A percentile compares a stretch with the other conserved stretches of the same genome.
These are phyloP conservation scores for Hylyphantes graminicola DNA, from an alignment of 1,140 invertebrate species.

Conservation along the genomic window DNA sequence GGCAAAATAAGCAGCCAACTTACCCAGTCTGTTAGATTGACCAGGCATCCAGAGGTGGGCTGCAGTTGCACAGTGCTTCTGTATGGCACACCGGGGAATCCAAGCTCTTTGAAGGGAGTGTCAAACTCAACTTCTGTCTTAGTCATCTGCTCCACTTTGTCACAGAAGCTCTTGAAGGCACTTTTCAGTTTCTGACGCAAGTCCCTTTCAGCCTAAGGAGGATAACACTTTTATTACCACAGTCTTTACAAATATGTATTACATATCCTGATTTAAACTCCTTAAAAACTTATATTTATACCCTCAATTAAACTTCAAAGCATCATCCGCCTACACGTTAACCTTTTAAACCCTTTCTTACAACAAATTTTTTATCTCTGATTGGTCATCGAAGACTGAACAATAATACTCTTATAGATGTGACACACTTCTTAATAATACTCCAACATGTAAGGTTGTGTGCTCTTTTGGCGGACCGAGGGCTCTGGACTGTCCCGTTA, in stretches of 20 bases:
- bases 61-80: slow-evolving; percentile 95
- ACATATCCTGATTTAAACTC: too few relatives aligned
- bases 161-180: slow-evolving; percentile 98
- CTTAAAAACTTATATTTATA: too few relatives aligned
- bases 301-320: too few relatives aligned
- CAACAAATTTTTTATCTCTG: too few relatives aligned
- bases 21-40: slow-evolving; percentile 98
- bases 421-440: too few relatives aligned
- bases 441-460: too few relatives aligned
- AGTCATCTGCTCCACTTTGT: slow-evolving; percentile 95
- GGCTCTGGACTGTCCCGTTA: too few relatives aligned
- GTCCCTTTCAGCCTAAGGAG: slow-evolving; percentile 85
- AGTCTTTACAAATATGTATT: not conserved
- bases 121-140: slow-evolving; percentile 99
- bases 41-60: slow-evolving; percentile 95
- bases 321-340: too few relatives aligned
- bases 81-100: slow-evolving; percentile 97
- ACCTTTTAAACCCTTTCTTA: too few relatives aligned
- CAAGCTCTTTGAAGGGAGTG: slow-evolving; percentile 96
- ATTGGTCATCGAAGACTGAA: too few relatives aligned
- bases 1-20: slow-evolving; percentile 31
- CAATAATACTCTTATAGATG: too few relatives aligned
- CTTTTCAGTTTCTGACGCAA: slow-evolving; percentile 95
- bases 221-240: not conserved
- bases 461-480: too few relatives aligned